Evolutionary conservation across 2,888 invertebrate species (phyloP), one percentile per base, ranked within the genome.

Genomic region (Drosophila ezoana): DNA sequence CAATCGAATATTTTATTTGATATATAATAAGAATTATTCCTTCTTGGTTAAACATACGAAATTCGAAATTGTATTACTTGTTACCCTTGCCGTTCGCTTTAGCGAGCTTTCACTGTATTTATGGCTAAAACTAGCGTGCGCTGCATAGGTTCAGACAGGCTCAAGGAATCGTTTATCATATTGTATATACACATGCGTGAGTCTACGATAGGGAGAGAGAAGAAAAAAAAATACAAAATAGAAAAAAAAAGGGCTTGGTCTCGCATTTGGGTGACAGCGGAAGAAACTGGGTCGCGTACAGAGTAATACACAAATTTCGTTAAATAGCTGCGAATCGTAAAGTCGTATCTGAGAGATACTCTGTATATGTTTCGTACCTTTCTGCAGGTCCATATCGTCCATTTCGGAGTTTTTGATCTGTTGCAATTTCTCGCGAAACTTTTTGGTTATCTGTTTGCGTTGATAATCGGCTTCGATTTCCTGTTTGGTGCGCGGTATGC

Each of bases 401-500:
- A 98, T 96, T 90, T 97, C 96, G 6, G 95, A 94, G 90, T 97
- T 97, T 87, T 96, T 95, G 80, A 98, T 96, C 78, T 95, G 95
- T 87, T 95, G 95, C 48, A 98, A 93, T 89, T 97, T 95, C 81
- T 96, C 95, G 10, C 96, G 94, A 91, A 98, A 98, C 91, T 96
- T 97, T 79, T 94, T 94, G 0, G 97, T 95, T 49, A 98, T 95
- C 91, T 95, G 96, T 86, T 96, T 95, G 18, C 98, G 94, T 83
- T 96, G 95, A 92, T 96, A 97, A 92, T 98, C 97, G 0, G 97
- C 98, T 91, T 98, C 98, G 72, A 98, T 98, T 92, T 98, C 98
- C 92, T 98, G 98, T 91, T 98, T 98, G 0, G 98, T 98, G 57
- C 98, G 94, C 1, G 98, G 98, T 78, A 98, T 96, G 38, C 98